phyloP scores from a whole-genome alignment of 2,888 invertebrate species.

The Acholoe squamosa region DNA sequence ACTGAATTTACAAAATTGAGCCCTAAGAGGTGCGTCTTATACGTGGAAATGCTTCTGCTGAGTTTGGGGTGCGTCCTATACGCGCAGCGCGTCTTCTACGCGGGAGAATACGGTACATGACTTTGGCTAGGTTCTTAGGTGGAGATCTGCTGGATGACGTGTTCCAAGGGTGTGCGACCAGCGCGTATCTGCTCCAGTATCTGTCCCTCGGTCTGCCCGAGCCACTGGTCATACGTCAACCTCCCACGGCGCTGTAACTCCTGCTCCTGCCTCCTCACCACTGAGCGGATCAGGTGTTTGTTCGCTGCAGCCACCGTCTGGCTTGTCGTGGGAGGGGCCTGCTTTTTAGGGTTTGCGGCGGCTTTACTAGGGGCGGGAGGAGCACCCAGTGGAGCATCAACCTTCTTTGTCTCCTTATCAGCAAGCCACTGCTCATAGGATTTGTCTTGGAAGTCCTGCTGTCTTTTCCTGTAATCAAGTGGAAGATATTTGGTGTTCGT shows the following conservation, averaged over 20 bases:
- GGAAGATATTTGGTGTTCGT: not conserved
- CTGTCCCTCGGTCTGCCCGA: slow-evolving; percentile 33
- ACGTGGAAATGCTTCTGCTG: too few relatives aligned
- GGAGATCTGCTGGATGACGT: slow-evolving; percentile 18
- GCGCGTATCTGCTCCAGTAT: slow-evolving; percentile 56
- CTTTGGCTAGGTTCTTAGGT: not conserved
- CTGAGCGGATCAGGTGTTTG: slow-evolving; percentile 13
- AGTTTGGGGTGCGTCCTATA: too few relatives aligned
- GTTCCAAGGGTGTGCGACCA: not conserved
- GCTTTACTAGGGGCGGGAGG: not conserved
- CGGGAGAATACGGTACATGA: too few relatives aligned
- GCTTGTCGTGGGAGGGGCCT: not conserved
- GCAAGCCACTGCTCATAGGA: slow-evolving; percentile 80
- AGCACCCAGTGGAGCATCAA: not conserved
- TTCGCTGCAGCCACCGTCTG: slow-evolving; percentile 16
- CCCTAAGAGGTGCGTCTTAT: too few relatives aligned
- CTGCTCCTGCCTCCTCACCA: not conserved
- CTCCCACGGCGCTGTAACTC: slow-evolving; percentile 25
- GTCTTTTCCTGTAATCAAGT: slow-evolving; percentile 73
- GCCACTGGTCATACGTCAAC: slow-evolving; percentile 48
- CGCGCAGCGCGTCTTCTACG: too few relatives aligned
- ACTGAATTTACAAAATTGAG: too few relatives aligned
- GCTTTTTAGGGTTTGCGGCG: not conserved
- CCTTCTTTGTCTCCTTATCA: slow-evolving; percentile 72
- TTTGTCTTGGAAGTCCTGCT: slow-evolving; percentile 76